Evolutionary conservation across 2,797 vertebrate genomes (phyloP).

Genomic region (Parauchenoglanis ngamensis): DNA sequence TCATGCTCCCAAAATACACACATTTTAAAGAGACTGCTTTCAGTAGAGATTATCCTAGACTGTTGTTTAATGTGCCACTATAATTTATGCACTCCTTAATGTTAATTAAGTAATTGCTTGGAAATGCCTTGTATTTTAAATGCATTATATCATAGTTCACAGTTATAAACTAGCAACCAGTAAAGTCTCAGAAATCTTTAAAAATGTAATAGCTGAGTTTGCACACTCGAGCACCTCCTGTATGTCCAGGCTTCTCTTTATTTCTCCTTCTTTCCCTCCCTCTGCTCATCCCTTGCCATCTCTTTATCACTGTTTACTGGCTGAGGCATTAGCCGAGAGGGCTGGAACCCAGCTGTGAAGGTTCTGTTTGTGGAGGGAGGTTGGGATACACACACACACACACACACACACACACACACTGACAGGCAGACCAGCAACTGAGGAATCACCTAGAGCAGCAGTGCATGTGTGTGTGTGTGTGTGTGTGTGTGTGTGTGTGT

Average conservation of each 20-base stretch:
- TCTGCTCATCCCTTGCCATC: constrained; percentile 64
- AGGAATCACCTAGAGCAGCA: constrained; percentile 62
- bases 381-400: constrained; percentile 61
- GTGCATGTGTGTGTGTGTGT: constrained; percentile 37
- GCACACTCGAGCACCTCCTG: constrained; percentile 15
- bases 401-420: constrained; percentile 49
- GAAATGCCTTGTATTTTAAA: not conserved
- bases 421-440: constrained; percentile 49
- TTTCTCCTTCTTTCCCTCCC: constrained; percentile 53
- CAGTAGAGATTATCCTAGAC: not conserved
- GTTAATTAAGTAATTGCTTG: not conserved
- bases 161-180: not conserved
- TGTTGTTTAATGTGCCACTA: not conserved
- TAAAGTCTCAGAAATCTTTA: not conserved
- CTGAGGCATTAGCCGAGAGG: constrained; percentile 62
- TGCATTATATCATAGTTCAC: not conserved
- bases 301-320: constrained; percentile 70
- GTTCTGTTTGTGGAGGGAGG: constrained; percentile 60
- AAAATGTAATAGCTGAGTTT: constrained; percentile 2
- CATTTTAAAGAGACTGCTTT: not conserved
- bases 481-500: constrained; percentile 41
- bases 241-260: constrained; percentile 45
- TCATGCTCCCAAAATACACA: not conserved
- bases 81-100: not conserved
- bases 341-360: constrained; percentile 63